phyloP scores from a whole-genome alignment of 1,140 invertebrate genomes.

The Caenorhabditis tropicalis region DNA sequence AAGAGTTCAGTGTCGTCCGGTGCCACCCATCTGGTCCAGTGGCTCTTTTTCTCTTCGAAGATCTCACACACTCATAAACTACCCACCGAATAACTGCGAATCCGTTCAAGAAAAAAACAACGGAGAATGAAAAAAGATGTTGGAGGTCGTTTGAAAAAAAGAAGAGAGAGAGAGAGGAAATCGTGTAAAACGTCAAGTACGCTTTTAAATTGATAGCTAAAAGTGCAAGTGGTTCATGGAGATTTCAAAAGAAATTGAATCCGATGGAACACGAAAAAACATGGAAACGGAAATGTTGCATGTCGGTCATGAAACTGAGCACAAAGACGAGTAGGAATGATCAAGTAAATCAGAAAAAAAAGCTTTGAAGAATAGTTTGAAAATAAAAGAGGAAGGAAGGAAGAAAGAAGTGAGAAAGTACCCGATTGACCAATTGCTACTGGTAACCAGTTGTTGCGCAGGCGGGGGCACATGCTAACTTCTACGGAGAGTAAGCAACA shows the following conservation, averaged over 20 bases:
- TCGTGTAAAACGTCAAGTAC: not conserved
- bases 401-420: not conserved
- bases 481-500: not conserved
- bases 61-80: conserved; percentile 35
- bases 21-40: conserved; percentile 37
- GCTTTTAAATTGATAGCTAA: not conserved
- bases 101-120: conserved; percentile 14
- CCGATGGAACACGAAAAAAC: not conserved
- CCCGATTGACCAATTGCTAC: not conserved
- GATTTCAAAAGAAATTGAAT: not conserved
- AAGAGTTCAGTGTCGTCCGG: conserved; percentile 39
- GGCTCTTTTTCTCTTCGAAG: not conserved
- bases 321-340: not conserved
- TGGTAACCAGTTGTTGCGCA: conserved; percentile 28
- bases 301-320: not conserved
- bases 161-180: not conserved
- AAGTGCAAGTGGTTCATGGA: not conserved
- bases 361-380: not conserved
- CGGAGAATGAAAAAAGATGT: conserved; percentile 16
- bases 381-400: not conserved
- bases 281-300: not conserved
- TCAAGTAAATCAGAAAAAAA: not conserved
- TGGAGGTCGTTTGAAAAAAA: not conserved
- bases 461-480: conserved; percentile 10
- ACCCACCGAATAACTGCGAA: not conserved